Base-by-base conservation (phyloP, 2,113 vertebrate genomes). In the Elaphurus davidianus region DNA sequence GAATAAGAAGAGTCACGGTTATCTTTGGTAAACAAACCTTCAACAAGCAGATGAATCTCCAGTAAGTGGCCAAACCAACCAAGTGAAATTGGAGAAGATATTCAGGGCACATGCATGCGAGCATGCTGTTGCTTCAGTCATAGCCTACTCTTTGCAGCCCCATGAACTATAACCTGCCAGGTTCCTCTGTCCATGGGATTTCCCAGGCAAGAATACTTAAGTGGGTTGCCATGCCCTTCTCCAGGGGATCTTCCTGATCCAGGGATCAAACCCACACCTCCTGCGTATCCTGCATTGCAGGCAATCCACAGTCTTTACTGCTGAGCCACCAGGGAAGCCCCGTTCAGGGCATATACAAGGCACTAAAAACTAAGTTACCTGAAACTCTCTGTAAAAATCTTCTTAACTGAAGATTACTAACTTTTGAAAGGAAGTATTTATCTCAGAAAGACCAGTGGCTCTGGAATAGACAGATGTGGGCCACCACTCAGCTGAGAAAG, bases 91-190 rank as follows among this genome's bases (percentile, higher is more conserved):
- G 50, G 67, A 89, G 57, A 57, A 84, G 33, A 30, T 19, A 88
- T 50, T 90, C 9, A 10, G 47, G 30, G 13, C 7, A 9, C 33
- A 21, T 21, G n/a, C 0, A 16, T 21, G 17, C 2, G 0, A 21
- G n/a, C n/a, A 36, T 5, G 17, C n/a, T 11, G n/a, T 71, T 9
- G 64, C 9, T 21, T 71, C 64, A 11, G 64, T 71, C n/a, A 23
- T 36, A 36, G 6, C 17, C 64, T 71, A 36, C n/a, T 36, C 19
- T 36, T 71, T 71, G 64, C 4, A 2, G 12, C n/a, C 64, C 19
- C 64, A 71, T 71, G n/a, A 36, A 71, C 64, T 5, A 71, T 21
- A 71, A 71, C n/a, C 19, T 71, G 9, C 9, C 67, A 71, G 9
- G 17, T 71, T 71, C 10, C n/a, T 71, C n/a, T 71, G 67, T 36